Evolutionary conservation across 1,140 invertebrate species (phyloP), one percentile per base, ranked within the genome.

Genomic region (Eurosta solidaginis): DNA sequence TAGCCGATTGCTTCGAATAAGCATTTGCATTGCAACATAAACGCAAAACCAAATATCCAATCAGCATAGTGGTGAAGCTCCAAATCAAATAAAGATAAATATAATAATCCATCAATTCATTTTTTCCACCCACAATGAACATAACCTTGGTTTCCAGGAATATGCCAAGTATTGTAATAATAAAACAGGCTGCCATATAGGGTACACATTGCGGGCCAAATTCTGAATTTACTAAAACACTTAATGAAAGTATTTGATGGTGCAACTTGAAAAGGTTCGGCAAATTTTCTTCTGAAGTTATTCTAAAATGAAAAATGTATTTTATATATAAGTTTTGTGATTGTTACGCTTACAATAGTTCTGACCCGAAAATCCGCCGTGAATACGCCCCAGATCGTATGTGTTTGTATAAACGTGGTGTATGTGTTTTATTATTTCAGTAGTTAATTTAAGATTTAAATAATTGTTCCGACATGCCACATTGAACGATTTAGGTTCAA

Each of bases 121-220:
- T 87, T 63, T 85, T 82, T 50, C 85, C 84, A 25, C 83, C 79
- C 12, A 85, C 82, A 33, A 83, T 81, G 63, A 88, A 87, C 47
- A 85, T 85, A 20, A 88, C 87, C 68, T 88, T 88, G 9, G 85
- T 88, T 45, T 84, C 83, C 6, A 88, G 80, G 47, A 88, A 88
- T 12, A 88, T 87, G 5, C 83, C 86, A 77, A 88, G 88, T 68
- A 88, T 83, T 59, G 81, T 83, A 36, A 86, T 81, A 40, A 88
- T 82, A 77, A 88, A 88, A 68, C 84, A 84, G 33, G 82, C 84
- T 2, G 86, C 85, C 82, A 88, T 87, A 78, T 85, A 88, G 73
- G 82, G 82, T 10, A 88, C 86, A 44, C 82, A 84, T 76, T 88
- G 83, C 20, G 85, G 81, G 0, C 86, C 85, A 36, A 86, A 88